Percentiles rank a stretch among this genome's conserved stretches.
Evolutionary conservation across 53 echinoderm and acorn worm species (phyloP).

Genomic region (Echinometra lucunter): DNA sequence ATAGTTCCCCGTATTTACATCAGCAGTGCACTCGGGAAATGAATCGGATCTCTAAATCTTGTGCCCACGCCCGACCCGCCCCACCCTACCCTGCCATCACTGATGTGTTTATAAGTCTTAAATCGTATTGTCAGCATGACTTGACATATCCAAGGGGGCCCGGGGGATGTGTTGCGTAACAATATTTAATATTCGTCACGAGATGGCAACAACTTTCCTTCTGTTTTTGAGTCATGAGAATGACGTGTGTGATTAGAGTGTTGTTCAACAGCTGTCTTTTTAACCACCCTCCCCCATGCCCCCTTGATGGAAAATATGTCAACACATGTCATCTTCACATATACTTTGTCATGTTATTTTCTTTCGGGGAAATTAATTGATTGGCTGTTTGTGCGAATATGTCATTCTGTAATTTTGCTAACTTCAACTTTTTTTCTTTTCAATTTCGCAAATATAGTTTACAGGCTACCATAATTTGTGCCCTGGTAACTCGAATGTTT

Average conservation of each 20-base stretch:
- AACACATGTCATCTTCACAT: background rate
- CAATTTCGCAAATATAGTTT: background rate
- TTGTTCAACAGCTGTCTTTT: background rate
- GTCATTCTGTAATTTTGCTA: background rate
- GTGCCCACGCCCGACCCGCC: background rate
- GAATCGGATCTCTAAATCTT: background rate
- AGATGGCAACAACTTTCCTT: background rate
- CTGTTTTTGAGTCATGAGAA: background rate
- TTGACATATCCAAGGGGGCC: constrained; percentile 21
- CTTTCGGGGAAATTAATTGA: background rate
- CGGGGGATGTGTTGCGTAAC: background rate
- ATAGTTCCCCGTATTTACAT: background rate
- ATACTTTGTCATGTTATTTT: background rate
- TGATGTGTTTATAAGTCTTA: background rate
- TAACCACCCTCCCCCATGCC: background rate
- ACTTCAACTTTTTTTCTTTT: background rate
- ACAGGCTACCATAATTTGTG: background rate
- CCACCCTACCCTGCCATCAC: background rate
- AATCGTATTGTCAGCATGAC: constrained; percentile 28
- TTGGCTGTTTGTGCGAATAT: background rate
- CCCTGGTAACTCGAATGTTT: no score
- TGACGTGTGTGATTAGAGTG: background rate
- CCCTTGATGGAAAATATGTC: background rate
- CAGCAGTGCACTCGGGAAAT: background rate
- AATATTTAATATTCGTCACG: background rate